A percentile compares a stretch with the other conserved stretches of the same genome.
Conservation (phyloP, 2,888 invertebrate genomes). For the Lasioglossum villosulum region DNA sequence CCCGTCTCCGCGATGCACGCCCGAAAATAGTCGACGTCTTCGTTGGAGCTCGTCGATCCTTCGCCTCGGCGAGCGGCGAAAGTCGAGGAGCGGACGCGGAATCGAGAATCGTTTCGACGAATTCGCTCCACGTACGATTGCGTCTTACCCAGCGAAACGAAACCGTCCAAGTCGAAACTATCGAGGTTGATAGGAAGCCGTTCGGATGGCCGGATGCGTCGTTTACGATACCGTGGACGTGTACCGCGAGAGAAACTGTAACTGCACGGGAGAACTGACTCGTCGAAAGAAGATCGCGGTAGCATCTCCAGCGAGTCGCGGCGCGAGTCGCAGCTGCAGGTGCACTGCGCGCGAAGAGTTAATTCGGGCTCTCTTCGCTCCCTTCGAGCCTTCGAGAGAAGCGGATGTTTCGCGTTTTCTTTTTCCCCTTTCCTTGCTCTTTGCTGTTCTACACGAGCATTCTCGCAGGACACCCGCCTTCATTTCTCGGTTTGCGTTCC, state of each 20-base stretch:
- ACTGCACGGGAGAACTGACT: background rate
- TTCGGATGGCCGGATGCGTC: background rate
- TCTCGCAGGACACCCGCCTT: background rate
- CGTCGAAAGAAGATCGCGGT: background rate
- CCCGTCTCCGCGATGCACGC: background rate
- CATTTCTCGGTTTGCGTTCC: background rate
- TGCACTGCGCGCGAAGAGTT: slow-evolving; percentile 72
- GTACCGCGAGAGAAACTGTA: background rate
- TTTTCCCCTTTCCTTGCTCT: slow-evolving; percentile 30
- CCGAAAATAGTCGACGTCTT: slow-evolving; percentile 4
- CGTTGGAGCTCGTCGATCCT: background rate
- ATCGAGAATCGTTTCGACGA: background rate
- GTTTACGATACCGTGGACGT: background rate
- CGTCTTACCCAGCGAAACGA: background rate
- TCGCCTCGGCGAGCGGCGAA: background rate
- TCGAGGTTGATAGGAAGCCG: background rate
- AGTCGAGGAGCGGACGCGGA: background rate
- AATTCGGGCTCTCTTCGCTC: slow-evolving; percentile 75
- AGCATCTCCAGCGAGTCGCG: slow-evolving; percentile 54
- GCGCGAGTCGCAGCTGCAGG: slow-evolving; percentile 65
- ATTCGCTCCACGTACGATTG: background rate
- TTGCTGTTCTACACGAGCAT: slow-evolving; percentile 22
- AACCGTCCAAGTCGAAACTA: background rate
- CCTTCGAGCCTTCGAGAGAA: slow-evolving; percentile 46
- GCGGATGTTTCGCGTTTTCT: slow-evolving; percentile 34